These are phyloP conservation scores for Caenorhabditis inopinata DNA, from an alignment of 1,140 invertebrate genomes.

Conservation along the genomic window DNA sequence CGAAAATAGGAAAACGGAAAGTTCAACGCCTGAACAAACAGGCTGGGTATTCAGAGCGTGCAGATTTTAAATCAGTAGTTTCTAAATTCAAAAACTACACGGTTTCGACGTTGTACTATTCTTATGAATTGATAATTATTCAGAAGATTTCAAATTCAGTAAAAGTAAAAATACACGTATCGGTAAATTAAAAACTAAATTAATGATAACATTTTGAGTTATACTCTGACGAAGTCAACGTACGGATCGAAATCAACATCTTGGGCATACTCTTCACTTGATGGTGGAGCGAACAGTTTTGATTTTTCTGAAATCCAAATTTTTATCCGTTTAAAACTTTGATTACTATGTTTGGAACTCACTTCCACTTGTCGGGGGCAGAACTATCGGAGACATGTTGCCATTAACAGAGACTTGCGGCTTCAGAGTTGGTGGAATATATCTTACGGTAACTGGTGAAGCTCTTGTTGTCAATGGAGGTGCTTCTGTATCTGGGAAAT, in stretches of 20 bases:
- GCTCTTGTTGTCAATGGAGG: constrained; percentile 9
- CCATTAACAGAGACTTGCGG: background rate
- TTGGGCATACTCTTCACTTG: constrained; percentile 17
- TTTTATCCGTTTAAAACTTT: background rate
- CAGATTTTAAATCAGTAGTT: background rate
- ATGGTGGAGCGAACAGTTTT: background rate
- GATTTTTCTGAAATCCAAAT: background rate
- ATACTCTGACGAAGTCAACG: constrained; percentile 2
- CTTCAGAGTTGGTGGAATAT: background rate
- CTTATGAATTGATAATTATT: no score
- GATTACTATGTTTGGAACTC: background rate
- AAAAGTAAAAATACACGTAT: constrained; percentile 7
- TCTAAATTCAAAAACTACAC: background rate
- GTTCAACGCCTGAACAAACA: background rate
- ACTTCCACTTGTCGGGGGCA: background rate
- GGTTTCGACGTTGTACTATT: no score
- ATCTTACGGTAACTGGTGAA: background rate
- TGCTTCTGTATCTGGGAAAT: constrained; percentile 15
- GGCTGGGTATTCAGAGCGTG: background rate
- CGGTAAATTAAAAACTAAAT: background rate
- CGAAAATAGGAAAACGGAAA: background rate
- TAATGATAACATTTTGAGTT: background rate
- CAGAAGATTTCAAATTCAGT: background rate
- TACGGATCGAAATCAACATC: constrained; percentile 15
- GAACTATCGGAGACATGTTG: background rate